Percentiles rank a stretch among this genome's conserved stretches.
phyloP scores from a whole-genome alignment of 2,113 vertebrate species.

The Astur gentilis region DNA sequence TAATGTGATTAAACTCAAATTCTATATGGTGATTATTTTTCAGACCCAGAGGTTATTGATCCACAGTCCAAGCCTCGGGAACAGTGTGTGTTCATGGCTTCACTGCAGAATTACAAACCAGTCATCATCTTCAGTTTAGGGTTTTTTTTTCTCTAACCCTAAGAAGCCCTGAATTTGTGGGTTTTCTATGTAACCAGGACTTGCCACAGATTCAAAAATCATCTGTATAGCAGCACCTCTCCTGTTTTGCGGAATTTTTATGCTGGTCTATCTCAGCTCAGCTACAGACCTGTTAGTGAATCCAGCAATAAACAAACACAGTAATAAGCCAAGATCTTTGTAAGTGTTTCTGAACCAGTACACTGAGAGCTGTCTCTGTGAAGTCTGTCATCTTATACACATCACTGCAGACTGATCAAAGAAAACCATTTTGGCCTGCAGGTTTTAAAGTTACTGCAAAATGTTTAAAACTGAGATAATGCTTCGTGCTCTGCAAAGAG shows the following conservation, averaged over 20 bases:
- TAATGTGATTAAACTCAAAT: background rate
- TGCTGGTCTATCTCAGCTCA: background rate
- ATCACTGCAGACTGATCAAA: slow-evolving; percentile 26
- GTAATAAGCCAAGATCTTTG: background rate
- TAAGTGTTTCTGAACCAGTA: background rate
- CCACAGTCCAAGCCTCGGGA: background rate
- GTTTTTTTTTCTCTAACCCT: background rate
- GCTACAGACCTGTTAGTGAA: background rate
- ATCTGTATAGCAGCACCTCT: background rate
- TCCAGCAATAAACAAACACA: slow-evolving; percentile 24
- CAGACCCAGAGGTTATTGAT: background rate
- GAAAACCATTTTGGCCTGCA: slow-evolving; percentile 9
- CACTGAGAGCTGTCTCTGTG: background rate
- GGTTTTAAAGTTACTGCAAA: slow-evolving; percentile 14
- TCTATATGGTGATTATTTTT: background rate
- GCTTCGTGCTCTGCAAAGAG: background rate
- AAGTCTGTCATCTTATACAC: background rate
- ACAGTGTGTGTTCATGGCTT: background rate
- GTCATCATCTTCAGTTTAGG: background rate
- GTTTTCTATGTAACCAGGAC: background rate
- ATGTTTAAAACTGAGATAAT: slow-evolving; percentile 5
- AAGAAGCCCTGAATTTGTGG: background rate
- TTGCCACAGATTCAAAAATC: background rate
- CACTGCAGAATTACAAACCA: background rate
- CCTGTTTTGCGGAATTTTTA: background rate